These are phyloP conservation scores for Allobates femoralis DNA, from an alignment of 2,797 vertebrate genomes.

Conservation along the genomic window DNA sequence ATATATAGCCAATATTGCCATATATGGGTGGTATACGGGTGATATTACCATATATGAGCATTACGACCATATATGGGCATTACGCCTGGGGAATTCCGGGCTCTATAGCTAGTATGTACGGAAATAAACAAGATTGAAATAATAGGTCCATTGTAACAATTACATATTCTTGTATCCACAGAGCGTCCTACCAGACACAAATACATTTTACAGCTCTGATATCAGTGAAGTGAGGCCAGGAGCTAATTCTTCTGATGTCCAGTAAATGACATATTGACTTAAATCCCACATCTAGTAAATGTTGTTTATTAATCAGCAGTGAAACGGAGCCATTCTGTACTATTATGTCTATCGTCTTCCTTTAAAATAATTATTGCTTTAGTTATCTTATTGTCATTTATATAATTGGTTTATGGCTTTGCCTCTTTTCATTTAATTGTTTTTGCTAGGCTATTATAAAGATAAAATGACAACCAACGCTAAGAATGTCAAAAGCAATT, in stretches of 20 bases:
- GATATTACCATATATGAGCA: too few relatives aligned
- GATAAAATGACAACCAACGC: conserved; percentile 47
- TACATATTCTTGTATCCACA: background rate
- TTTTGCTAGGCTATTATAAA: conserved; percentile 52
- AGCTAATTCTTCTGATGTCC: background rate
- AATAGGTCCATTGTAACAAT: background rate
- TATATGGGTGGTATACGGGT: too few relatives aligned
- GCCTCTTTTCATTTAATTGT: conserved; percentile 48
- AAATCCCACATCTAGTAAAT: background rate
- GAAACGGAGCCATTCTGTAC: conserved; percentile 2
- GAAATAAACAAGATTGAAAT: background rate
- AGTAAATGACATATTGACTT: background rate
- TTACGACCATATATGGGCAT: too few relatives aligned
- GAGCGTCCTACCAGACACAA: background rate
- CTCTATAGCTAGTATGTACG: too few relatives aligned
- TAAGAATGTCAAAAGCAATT: conserved; percentile 39
- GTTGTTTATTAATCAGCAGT: conserved; percentile 46
- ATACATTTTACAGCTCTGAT: background rate
- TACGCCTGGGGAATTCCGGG: too few relatives aligned
- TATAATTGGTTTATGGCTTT: conserved; percentile 54
- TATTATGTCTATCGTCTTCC: conserved; percentile 13
- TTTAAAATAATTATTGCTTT: conserved; percentile 53
- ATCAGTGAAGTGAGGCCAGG: background rate
- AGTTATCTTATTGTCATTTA: conserved; percentile 41
- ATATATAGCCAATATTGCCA: too few relatives aligned